Percentiles rank a stretch among this genome's conserved stretches.
phyloP scores from a whole-genome alignment of 2,888 invertebrate genomes.

The Brachylomia viminalis region DNA sequence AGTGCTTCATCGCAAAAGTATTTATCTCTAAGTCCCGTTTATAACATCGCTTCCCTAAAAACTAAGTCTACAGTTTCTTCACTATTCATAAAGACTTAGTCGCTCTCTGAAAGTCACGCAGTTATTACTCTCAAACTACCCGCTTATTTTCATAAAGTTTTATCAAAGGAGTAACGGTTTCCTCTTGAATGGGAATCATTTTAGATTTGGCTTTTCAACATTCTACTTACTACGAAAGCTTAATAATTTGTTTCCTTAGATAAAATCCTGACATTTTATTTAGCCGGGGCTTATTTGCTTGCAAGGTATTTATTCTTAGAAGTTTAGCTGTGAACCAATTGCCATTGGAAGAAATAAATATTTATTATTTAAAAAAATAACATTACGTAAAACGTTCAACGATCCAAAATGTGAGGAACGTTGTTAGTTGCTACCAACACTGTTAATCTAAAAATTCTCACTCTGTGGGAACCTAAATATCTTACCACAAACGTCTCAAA shows the following conservation, averaged over 20 bases:
- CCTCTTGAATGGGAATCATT: constrained; percentile 31
- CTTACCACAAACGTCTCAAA: constrained; percentile 51
- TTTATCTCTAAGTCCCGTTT: not conserved
- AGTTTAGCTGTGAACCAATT: not conserved
- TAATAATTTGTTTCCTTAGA: not conserved
- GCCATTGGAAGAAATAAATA: not conserved
- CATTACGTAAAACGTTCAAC: not conserved
- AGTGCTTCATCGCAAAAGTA: not conserved
- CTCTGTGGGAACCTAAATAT: constrained; percentile 53
- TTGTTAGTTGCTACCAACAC: constrained; percentile 14
- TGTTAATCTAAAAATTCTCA: constrained; percentile 45
- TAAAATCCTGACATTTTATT: not conserved
- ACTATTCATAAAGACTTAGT: constrained; percentile 17
- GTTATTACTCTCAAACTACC: constrained; percentile 42
- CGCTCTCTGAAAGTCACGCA: not conserved
- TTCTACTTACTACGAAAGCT: not conserved
- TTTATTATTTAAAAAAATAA: not conserved
- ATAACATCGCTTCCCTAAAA: constrained; percentile 9
- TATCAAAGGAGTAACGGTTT: constrained; percentile 32
- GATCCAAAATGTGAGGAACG: constrained; percentile 18
- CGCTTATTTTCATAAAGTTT: constrained; percentile 51
- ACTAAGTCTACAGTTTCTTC: constrained; percentile 9
- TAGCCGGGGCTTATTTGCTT: not conserved
- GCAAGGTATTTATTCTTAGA: not conserved
- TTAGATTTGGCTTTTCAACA: constrained; percentile 28